Base-by-base conservation (phyloP, 2,797 vertebrate species). In the Buphagus erythrorhynchus region DNA sequence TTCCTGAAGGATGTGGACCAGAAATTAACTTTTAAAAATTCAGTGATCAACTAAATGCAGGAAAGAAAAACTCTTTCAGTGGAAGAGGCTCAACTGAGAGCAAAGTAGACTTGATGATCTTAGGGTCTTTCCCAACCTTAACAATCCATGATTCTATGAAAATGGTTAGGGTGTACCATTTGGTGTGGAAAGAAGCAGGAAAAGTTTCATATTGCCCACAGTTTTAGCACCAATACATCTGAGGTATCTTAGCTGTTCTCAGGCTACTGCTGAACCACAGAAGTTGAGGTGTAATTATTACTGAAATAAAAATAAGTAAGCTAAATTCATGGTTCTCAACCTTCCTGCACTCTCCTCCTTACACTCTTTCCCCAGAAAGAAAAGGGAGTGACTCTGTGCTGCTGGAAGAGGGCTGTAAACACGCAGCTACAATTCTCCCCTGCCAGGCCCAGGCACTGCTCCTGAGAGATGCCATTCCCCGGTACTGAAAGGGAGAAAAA, bases 121-220 rank as follows among this genome's bases (percentile, higher is more conserved):
- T n/a, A 51, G 46, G 10, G 20, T 71, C 25, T 45, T 58, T 58
- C 69, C 38, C 43, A 51, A 11, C 6, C 29, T 71, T 24, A 58
- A 65, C 33, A 33, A 52, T 17, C 40, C 25, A 31, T 11, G 24
- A 36, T 21, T 63, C 36, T 51, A 51, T 16, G n/a, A 57, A 45
- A 69, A 69, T 12, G 5, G 24, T 29, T 75, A 21, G 20, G 21
- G 72, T 10, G 18, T 11, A 78, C 35, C 5, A 3, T 19, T 67
- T 1, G 0, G 15, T 43, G 42, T 2, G 55, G 45, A 67, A 86
- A 35, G 33, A 52, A 74, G 33, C 29, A 57, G 29, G 52, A n/a
- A 74, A 77, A 0, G 0, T 25, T 76, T 69, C 11, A 10, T 8
- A 13, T 2, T 3, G 0, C 7, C 18, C 51, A 46, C 14, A 33